Conservation (phyloP, 2,113 vertebrate genomes). For the Ranitomeya imitator region DNA sequence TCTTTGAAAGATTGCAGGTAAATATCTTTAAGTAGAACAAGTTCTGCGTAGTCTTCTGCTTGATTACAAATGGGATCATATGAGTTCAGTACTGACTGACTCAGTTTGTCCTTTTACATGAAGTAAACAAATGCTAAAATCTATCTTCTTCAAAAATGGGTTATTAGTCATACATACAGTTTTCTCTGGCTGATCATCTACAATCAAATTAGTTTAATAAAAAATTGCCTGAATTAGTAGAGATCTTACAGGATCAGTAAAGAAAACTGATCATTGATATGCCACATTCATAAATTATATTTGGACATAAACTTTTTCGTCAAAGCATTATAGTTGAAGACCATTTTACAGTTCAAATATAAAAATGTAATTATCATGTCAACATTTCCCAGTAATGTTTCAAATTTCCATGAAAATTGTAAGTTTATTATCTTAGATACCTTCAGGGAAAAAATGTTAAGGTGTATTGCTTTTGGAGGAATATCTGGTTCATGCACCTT, state of each 20-base stretch:
- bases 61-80: not conserved
- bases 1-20: constrained; percentile 34
- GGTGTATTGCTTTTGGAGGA: too few species aligned
- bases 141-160: not conserved
- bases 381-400: not conserved
- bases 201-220: not conserved
- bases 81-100: not conserved
- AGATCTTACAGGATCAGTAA: too few species aligned
- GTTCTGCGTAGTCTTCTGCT: constrained; percentile 3
- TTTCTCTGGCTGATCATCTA: not conserved
- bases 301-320: too few species aligned
- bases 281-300: too few species aligned
- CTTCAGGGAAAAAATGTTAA: too few species aligned
- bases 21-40: constrained; percentile 16
- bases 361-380: too few species aligned
- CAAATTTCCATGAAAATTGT: not conserved
- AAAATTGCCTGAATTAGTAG: too few species aligned
- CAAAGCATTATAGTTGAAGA: too few species aligned
- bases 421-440: not conserved
- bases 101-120: not conserved
- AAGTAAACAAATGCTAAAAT: not conserved
- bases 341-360: too few species aligned
- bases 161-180: not conserved
- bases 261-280: too few species aligned
- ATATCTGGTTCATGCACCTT: not conserved